Conservation (phyloP, 2,113 vertebrate genomes). For the Pygathrix nemaeus region DNA sequence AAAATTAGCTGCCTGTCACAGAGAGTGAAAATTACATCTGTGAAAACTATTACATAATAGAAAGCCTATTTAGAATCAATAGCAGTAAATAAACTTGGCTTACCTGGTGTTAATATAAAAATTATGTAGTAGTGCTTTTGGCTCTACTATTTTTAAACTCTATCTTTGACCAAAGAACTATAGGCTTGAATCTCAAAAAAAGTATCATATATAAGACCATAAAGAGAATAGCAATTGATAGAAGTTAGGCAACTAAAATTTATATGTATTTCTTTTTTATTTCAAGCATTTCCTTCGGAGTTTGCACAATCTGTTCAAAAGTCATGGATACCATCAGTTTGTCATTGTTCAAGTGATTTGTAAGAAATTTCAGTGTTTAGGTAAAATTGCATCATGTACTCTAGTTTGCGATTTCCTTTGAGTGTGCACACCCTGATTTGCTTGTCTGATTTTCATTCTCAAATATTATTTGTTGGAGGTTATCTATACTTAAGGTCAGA, state of each 20-base stretch:
- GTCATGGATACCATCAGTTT: not conserved
- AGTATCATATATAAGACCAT: not conserved
- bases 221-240: not conserved
- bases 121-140: not conserved
- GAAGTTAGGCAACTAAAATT: not conserved
- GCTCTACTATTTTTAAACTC: not conserved
- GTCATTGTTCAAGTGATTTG: not conserved
- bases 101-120: not conserved
- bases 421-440: not conserved
- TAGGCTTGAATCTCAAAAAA: not conserved
- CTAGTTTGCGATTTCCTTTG: not conserved
- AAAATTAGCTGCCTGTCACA: not conserved
- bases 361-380: not conserved
- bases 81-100: not conserved
- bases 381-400: not conserved
- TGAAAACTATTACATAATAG: not conserved
- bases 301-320: not conserved
- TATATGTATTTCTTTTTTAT: not conserved
- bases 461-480: slow-evolving; percentile 17
- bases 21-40: not conserved
- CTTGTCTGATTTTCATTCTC: not conserved
- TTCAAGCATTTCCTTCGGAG: not conserved
- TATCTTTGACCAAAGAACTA: not conserved
- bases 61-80: not conserved
- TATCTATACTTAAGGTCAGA: not conserved